A percentile compares a stretch with the other conserved stretches of the same genome.
Conservation (phyloP, 2,888 invertebrate species). For the Dasysyrphus albostriatus region DNA sequence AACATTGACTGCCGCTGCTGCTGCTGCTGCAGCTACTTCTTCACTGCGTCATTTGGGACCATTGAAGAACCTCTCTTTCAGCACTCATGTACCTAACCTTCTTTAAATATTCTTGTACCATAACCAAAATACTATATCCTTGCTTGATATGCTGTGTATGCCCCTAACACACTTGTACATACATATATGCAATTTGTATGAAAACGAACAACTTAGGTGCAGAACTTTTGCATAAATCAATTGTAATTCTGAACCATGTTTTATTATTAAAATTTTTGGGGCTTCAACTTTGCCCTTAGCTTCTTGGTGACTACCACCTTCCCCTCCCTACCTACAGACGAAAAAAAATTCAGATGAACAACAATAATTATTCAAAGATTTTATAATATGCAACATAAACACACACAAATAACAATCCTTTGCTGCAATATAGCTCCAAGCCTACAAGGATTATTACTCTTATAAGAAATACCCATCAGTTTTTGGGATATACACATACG, state of each 20-base stretch:
- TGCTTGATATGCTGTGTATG: not conserved
- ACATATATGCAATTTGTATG: conserved; percentile 8
- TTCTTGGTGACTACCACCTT: conserved; percentile 2
- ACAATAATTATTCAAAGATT: conserved; percentile 75
- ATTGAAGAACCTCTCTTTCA: conserved; percentile 34
- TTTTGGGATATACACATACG: conserved; percentile 9
- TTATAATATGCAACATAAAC: conserved; percentile 42
- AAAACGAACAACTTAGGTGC: conserved; percentile 67
- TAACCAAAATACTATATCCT: conserved; percentile 9
- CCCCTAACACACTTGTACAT: not conserved
- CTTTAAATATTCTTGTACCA: not conserved
- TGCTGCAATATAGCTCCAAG: conserved; percentile 70
- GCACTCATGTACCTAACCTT: not conserved
- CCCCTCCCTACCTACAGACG: not conserved
- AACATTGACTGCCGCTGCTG: conserved; percentile 69
- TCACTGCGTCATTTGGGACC: conserved; percentile 51
- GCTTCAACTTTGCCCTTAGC: conserved; percentile 65
- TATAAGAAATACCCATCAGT: conserved; percentile 7
- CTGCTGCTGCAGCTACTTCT: conserved; percentile 48
- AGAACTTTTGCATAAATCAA: conserved; percentile 76
- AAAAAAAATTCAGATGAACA: conserved; percentile 52
- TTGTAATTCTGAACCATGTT: conserved; percentile 76
- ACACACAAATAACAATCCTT: conserved; percentile 73
- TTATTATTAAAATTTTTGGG: conserved; percentile 75
- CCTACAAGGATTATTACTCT: conserved; percentile 68